phyloP scores from a whole-genome alignment of 2,113 vertebrate genomes.

The Arvicanthis niloticus region DNA sequence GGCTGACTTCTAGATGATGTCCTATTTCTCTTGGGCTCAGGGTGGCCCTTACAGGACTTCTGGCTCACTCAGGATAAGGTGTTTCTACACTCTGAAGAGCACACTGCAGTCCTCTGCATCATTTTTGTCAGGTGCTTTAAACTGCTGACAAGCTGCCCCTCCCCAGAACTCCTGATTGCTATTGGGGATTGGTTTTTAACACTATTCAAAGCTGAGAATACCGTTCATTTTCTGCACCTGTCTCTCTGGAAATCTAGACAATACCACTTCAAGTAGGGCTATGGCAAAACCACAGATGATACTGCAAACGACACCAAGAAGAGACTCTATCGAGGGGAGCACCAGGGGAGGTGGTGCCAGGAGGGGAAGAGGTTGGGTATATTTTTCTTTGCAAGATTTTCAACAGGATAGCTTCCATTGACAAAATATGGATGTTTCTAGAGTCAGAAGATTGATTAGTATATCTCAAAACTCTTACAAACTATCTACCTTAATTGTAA shows the following conservation, averaged over 20 bases:
- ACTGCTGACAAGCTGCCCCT: not conserved
- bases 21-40: not conserved
- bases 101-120: not conserved
- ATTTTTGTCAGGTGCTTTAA: not conserved
- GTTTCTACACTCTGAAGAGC: not conserved
- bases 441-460: not conserved
- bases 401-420: not conserved
- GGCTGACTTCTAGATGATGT: not conserved
- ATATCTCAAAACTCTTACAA: slow-evolving; percentile 36
- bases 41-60: not conserved
- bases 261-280: not conserved
- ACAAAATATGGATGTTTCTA: slow-evolving; percentile 39
- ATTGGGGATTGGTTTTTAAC: not conserved
- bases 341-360: not conserved
- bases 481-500: not conserved
- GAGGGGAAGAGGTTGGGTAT: not conserved
- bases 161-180: not conserved
- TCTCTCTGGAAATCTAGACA: not conserved
- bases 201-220: not conserved
- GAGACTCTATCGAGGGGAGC: not conserved
- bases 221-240: not conserved
- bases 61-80: not conserved
- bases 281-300: not conserved
- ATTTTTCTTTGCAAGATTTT: not conserved
- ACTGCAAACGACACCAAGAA: not conserved